Conservation (phyloP, 2,797 vertebrate species). For the Chromobotia macracanthus region DNA sequence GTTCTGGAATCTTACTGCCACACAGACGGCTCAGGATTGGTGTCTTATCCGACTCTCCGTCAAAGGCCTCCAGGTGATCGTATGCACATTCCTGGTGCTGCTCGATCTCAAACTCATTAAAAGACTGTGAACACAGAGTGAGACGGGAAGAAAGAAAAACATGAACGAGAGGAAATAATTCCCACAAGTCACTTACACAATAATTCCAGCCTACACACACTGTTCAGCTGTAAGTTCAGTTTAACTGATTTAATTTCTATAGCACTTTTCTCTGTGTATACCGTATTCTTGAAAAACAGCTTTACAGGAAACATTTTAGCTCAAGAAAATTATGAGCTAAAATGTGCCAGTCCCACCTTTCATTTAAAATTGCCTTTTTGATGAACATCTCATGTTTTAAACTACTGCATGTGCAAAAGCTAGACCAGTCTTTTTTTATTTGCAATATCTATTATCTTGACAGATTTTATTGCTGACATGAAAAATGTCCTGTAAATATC, state of each 20-base stretch:
- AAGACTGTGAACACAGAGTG: slow-evolving; percentile 69
- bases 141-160: slow-evolving; percentile 6
- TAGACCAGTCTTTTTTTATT: too few relatives aligned
- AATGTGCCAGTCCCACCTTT: background rate
- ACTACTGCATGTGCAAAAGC: too few relatives aligned
- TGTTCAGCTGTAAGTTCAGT: too few relatives aligned
- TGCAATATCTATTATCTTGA: too few relatives aligned
- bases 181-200: too few relatives aligned
- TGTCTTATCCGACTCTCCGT: slow-evolving; percentile 91
- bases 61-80: slow-evolving; percentile 96
- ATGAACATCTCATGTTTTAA: too few relatives aligned
- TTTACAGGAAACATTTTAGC: too few relatives aligned
- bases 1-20: slow-evolving; percentile 91
- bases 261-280: too few relatives aligned
- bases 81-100: slow-evolving; percentile 99
- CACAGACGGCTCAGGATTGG: slow-evolving; percentile 93
- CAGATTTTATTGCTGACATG: background rate
- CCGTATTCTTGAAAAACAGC: too few relatives aligned
- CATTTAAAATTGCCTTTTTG: background rate
- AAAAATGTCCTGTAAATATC: background rate
- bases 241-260: too few relatives aligned
- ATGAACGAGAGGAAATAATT: background rate
- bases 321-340: background rate
- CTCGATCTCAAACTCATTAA: slow-evolving; percentile 97
- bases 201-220: too few relatives aligned